Evolutionary conservation across 2,797 vertebrate species (phyloP), one percentile per base, ranked within the genome.

Genomic region (Sebastes trivittatus): DNA sequence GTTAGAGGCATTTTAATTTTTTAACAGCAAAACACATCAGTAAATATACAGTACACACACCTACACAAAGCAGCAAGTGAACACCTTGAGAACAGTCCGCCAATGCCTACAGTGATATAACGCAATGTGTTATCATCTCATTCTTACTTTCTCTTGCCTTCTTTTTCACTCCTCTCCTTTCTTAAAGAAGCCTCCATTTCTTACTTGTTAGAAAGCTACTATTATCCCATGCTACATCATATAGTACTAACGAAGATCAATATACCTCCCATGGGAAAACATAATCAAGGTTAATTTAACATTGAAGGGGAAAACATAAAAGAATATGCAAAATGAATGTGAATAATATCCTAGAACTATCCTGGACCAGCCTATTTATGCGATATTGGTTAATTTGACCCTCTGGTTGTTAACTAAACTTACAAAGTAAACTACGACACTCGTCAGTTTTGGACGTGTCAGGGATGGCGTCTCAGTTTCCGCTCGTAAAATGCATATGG

Each of bases 231-330:
- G 60, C 68, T 56, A 46, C 77, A 78, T 82, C 56, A 62, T 22
- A 7, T 25, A 42, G 60, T 32, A 60, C 68, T 34, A 77, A 69
- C 66, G 76, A 56, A 73, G 46, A 84, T 88, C 81, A 74, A 78
- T 79, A 79, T 10, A 49, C 72, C 56, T 13, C 38, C 72, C 61
- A 58, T 32, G 68, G 49, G 52, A 58, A 68, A 82, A 78, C 59
- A 67, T 38, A 80, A 85, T 80, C 76, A 73, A 77, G 59, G 56
- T 11, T 68, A 13, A 72, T 60, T 69, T 8, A 49, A 18, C 16
- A 32, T 8, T 72, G 3, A 52, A 18, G 7, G 27, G 27, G 7
- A 7, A 20, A 66, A 46, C 4, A 30, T 6, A 32, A 62, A 23
- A 18, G 2, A 64, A 29, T 23, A 49, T 38, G 46, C 16, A 38